Conservation (phyloP, 1,140 invertebrate genomes). For the Drosophila tristis region DNA sequence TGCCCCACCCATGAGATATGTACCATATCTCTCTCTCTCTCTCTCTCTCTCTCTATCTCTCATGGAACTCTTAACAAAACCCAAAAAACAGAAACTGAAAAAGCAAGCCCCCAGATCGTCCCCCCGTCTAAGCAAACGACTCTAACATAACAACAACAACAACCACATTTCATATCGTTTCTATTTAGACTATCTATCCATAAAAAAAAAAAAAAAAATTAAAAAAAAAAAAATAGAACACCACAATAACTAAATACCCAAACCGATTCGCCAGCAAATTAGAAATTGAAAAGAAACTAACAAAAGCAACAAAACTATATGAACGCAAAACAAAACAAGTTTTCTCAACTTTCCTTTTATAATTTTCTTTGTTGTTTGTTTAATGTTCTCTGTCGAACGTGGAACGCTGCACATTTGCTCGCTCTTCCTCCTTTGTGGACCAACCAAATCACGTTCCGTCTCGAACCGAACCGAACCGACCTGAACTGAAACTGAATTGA, state of each 20-base stretch:
- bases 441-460: conserved; percentile 66
- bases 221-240: conserved; percentile 23
- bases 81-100: conserved; percentile 18
- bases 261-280: conserved; percentile 58
- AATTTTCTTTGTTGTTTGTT: conserved; percentile 82
- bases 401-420: conserved; percentile 85
- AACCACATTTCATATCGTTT: conserved; percentile 82
- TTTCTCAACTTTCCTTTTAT: conserved; percentile 77
- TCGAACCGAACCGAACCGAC: conserved; percentile 50
- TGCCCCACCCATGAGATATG: conserved; percentile 37
- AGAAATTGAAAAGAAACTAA: conserved; percentile 41
- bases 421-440: conserved; percentile 74
- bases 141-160: conserved; percentile 74
- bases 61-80: conserved; percentile 14
- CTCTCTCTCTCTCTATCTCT: too few species aligned
- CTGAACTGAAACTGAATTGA: conserved; percentile 13
- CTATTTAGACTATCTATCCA: conserved; percentile 36
- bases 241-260: conserved; percentile 36
- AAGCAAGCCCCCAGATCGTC: neutral
- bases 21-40: conserved; percentile 2
- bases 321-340: conserved; percentile 58
- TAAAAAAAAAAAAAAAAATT: conserved; percentile 33
- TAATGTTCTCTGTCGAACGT: conserved; percentile 85
- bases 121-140: conserved; percentile 39
- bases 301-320: conserved; percentile 36